A percentile compares a stretch with the other conserved stretches of the same genome.
Evolutionary conservation across 2,888 invertebrate species (phyloP).

Genomic region (Malthinus flaveolus): DNA sequence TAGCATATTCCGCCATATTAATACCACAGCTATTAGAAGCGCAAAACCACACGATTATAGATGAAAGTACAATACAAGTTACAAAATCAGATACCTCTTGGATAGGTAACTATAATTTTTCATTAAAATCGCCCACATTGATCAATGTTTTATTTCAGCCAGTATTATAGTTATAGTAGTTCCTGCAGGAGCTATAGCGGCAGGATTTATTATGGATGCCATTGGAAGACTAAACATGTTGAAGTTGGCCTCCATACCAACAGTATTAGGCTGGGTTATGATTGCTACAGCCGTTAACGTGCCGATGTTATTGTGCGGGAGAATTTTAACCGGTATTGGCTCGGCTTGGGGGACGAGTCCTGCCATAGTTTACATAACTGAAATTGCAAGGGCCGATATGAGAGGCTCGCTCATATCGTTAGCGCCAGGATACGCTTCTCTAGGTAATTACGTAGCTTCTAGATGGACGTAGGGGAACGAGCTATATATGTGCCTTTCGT

Average conservation of each 20-base stretch:
- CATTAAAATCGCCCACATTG: not conserved
- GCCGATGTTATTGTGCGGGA: slow-evolving; percentile 57
- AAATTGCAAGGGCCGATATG: slow-evolving; percentile 62
- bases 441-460: slow-evolving; percentile 55
- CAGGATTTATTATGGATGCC: slow-evolving; percentile 61
- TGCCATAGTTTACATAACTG: slow-evolving; percentile 65
- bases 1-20: slow-evolving; percentile 62
- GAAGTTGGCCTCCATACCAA: slow-evolving; percentile 60
- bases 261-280: slow-evolving; percentile 59
- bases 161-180: slow-evolving; percentile 61
- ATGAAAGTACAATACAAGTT: slow-evolving; percentile 42
- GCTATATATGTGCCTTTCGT: not conserved
- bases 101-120: slow-evolving; percentile 54
- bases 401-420: slow-evolving; percentile 63
- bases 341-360: slow-evolving; percentile 63
- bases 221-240: slow-evolving; percentile 61
- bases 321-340: slow-evolving; percentile 60
- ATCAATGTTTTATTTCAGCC: slow-evolving; percentile 47
- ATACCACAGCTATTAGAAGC: slow-evolving; percentile 55
- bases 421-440: slow-evolving; percentile 62
- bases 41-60: slow-evolving; percentile 33
- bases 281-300: slow-evolving; percentile 59
- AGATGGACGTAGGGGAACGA: too few relatives aligned
- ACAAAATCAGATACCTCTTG: slow-evolving; percentile 56
- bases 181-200: slow-evolving; percentile 59